Evolutionary conservation across 2,888 invertebrate species (phyloP).

Genomic region (Leptopilina myrica): DNA sequence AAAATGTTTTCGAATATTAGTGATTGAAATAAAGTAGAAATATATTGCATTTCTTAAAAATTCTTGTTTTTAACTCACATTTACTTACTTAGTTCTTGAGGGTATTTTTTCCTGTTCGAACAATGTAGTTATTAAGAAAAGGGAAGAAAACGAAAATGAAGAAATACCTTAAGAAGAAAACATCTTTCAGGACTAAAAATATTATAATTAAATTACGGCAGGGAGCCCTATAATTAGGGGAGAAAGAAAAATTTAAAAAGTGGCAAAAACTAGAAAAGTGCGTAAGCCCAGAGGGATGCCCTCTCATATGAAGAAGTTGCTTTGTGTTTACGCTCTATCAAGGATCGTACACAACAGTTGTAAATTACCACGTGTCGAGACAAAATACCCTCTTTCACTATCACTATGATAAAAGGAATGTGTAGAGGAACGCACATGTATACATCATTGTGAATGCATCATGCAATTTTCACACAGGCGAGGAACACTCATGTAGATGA

Average conservation of each 20-base stretch:
- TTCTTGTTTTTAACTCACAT: no score
- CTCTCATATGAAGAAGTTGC: conserved; percentile 50
- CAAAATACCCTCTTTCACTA: conserved; percentile 58
- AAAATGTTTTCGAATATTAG: no score
- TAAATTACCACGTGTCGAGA: conserved; percentile 62
- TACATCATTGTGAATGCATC: conserved; percentile 18
- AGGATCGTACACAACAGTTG: conserved; percentile 56
- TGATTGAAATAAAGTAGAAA: no score
- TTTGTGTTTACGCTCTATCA: conserved; percentile 59
- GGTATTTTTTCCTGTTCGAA: background rate
- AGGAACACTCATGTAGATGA: conserved; percentile 32
- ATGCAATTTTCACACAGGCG: conserved; percentile 39
- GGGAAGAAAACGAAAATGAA: conserved; percentile 7
- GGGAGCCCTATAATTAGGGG: conserved; percentile 1
- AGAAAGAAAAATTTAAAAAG: conserved; percentile 32
- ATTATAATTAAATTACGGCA: conserved; percentile 6
- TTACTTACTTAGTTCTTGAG: no score
- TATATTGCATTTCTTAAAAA: no score
- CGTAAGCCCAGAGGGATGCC: conserved; percentile 43
- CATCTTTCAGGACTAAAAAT: background rate
- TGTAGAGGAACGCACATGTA: conserved; percentile 18
- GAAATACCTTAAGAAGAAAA: conserved; percentile 10
- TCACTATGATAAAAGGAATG: conserved; percentile 50
- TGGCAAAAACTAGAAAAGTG: conserved; percentile 55
- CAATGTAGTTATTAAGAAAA: background rate